These are phyloP conservation scores for Meteorus cinctellus DNA, from an alignment of 2,888 invertebrate species.

Conservation along the genomic window DNA sequence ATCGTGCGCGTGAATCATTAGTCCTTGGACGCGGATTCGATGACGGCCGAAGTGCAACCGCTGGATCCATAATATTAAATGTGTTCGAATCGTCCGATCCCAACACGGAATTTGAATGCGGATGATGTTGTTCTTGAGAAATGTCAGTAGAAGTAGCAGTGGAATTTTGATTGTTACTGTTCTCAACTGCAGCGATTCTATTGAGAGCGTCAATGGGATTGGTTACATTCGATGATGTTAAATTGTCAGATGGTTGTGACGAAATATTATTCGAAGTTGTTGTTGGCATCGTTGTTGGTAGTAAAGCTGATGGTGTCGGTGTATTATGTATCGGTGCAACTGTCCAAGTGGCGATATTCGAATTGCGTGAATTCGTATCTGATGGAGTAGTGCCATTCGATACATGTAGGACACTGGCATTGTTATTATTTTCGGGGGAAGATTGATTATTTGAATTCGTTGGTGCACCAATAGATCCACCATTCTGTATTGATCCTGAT, in stretches of 20 bases:
- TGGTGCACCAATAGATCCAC: neutral
- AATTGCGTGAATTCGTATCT: neutral
- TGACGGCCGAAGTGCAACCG: conserved; percentile 25
- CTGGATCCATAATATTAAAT: conserved; percentile 12
- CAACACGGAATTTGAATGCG: conserved; percentile 16
- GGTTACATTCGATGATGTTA: neutral
- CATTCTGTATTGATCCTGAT: conserved; percentile 14
- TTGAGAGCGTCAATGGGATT: neutral
- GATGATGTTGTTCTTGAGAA: conserved; percentile 9
- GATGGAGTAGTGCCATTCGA: neutral
- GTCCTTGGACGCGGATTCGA: conserved; percentile 39
- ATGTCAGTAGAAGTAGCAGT: conserved; percentile 2
- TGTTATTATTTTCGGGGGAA: neutral
- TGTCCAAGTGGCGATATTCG: neutral
- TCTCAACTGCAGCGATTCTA: neutral
- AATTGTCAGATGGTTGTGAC: neutral
- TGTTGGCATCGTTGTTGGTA: neutral
- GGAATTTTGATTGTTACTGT: neutral
- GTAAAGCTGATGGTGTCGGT: neutral
- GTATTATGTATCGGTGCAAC: neutral
- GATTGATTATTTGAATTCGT: neutral
- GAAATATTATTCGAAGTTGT: neutral
- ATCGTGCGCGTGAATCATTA: conserved; percentile 32
- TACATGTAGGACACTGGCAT: neutral
- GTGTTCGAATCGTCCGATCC: neutral